Base-by-base conservation (phyloP, 2,797 vertebrate species). In the Manis crassicaudata region DNA sequence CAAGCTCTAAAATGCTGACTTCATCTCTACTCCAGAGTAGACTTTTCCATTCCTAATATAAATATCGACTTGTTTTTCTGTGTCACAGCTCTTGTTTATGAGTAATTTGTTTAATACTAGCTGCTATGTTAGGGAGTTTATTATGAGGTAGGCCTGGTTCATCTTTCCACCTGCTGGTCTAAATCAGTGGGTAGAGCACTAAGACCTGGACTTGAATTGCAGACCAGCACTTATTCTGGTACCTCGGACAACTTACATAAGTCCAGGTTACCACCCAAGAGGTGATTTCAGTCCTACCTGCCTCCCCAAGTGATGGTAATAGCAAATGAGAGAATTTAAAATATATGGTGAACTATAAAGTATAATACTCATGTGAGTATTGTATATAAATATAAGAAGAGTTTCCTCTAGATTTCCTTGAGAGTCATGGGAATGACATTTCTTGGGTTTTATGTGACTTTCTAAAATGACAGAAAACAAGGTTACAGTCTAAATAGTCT, bases 381-480 rank as follows among this genome's bases (percentile, higher is more conserved):
- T 27, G 40, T n/a, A 4, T 46, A n/a, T 67, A 65, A 58, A 76
- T 65, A 46, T 17, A 65, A 94, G 62, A 29, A 87, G 60, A 54
- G 17, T 89, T 76, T 73, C 27, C 23, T 43, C 20, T 32, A 60
- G 68, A 86, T 77, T 89, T 50, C 46, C 9, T 37, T 90, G 43
- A 72, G 58, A 88, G 75, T 80, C 37, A 72, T n/a, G 6, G 17
- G 3, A 65, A 37, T 75, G 54, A 7, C 52, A 76, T 83, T 94
- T 84, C 58, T 43, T 77, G 37, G 16, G 18, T 82, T 58, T 92
- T 40, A 62, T 62, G 52, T 88, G 56, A 63, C 46, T 75, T 95
- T 86, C 85, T 79, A 88, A 82, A 93, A 56, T 84, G 63, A 63
- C 32, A 85, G 25, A 54, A 88, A 95, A 65, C 27, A 72, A 72